Base-by-base conservation (phyloP, 2,888 invertebrate species). In the Syrphus vitripennis region DNA sequence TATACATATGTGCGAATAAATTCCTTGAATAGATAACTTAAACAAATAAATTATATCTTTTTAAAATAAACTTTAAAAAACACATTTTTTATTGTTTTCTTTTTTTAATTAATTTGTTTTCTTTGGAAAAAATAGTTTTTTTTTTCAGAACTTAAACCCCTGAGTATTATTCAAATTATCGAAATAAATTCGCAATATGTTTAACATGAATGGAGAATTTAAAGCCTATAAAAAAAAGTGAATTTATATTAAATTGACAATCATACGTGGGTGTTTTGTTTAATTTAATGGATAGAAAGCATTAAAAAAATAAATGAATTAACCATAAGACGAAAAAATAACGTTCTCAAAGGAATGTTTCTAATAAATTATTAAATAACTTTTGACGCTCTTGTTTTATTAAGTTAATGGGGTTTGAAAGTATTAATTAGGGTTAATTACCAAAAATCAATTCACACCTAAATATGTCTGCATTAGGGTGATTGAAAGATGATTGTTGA, bases 161-260 rank as follows among this genome's bases (percentile, higher is more conserved):
- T 53, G 2, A 26, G 2, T 16, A 9, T 48, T 19, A 16, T 48
- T 4, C 9, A 21, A 16, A 21, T 48, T 21, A 21, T 34, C 4
- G 12, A 45, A 16, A 65, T 67, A 48, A 67, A 48, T 67, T 67
- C 5, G 29, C 45, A 48, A 48, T 6, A 67, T 48, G 48, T 67
- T 31, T 31, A 19, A 48, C 14, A 24, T 14, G 4, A 34, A 2
- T 9, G 3, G 14, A 40, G 26, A 24, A 24, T 14, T 31, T 1
- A 34, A 34, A 57, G 9, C 0, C 12, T 10, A 40, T 40, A 21
- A 34, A 12, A 59, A 34, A 31, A 59, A 14, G 2, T 6, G 10
- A 3, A 19, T 34, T 57, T 3, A 19, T 5, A 21, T 59, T 14
- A 19, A 55, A 61, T 40, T 42, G 40, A 16, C 40, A 63, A 40